Percentiles rank a stretch among this genome's conserved stretches.
Conservation (phyloP, 1,140 invertebrate genomes). For the Solen grandis region DNA sequence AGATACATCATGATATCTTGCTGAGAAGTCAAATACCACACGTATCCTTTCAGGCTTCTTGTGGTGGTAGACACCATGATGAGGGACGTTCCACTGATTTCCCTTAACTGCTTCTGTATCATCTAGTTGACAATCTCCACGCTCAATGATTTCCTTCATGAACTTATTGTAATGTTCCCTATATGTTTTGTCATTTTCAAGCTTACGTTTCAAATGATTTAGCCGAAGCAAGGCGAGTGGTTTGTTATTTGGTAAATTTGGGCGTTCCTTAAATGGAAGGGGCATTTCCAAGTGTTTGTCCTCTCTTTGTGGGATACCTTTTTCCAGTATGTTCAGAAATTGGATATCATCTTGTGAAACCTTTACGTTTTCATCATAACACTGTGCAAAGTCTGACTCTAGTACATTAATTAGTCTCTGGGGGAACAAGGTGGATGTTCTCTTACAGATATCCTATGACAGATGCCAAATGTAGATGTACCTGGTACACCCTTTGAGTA, state of each 20-base stretch:
- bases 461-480: neutral
- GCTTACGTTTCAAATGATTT: conserved; percentile 9
- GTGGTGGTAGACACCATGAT: conserved; percentile 56
- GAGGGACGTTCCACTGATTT: conserved; percentile 59
- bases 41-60: conserved; percentile 59
- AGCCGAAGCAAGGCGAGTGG: neutral
- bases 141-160: neutral
- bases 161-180: neutral
- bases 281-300: conserved; percentile 20
- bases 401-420: neutral
- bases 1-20: conserved; percentile 46
- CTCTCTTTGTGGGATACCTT: neutral
- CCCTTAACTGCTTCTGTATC: neutral
- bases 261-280: conserved; percentile 9
- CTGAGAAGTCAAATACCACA: conserved; percentile 63
- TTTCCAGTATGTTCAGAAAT: neutral
- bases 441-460: conserved; percentile 3
- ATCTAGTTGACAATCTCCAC: neutral
- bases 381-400: neutral
- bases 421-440: neutral
- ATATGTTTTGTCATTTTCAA: too few species aligned
- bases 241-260: conserved; percentile 10
- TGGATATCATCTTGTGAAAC: conserved; percentile 23
- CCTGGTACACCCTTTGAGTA: neutral
- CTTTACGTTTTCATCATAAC: neutral